Conservation (phyloP, 2,113 vertebrate species). For the Girardinichthys multiradiatus region DNA sequence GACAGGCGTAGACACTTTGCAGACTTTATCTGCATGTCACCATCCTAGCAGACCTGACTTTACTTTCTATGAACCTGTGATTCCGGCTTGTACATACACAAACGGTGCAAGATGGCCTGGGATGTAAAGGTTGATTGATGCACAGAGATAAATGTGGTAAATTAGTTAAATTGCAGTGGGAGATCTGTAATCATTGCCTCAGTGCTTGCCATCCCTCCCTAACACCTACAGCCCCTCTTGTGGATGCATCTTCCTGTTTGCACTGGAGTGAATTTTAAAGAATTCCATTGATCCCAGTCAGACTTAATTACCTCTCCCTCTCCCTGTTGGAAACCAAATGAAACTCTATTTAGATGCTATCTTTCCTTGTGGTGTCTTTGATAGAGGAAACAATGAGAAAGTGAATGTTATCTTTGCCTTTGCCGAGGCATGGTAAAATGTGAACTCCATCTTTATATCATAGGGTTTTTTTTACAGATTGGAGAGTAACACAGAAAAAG, state of each 20-base stretch:
- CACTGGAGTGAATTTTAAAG: slow-evolving; percentile 26
- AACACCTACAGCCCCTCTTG: not conserved
- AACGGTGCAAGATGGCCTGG: not conserved
- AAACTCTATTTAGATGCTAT: slow-evolving; percentile 15
- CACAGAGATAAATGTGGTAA: slow-evolving; percentile 11
- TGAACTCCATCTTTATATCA: not conserved
- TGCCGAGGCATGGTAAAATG: not conserved
- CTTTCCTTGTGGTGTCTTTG: not conserved
- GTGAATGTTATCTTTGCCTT: not conserved
- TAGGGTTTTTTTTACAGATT: not conserved
- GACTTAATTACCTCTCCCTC: slow-evolving; percentile 27
- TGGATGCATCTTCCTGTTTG: not conserved
- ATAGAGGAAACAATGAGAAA: not conserved
- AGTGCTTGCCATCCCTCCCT: not conserved
- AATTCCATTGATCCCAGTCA: slow-evolving; percentile 28
- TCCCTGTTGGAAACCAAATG: slow-evolving; percentile 6
- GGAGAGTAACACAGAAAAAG: not conserved
- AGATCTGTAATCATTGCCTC: slow-evolving; percentile 52
- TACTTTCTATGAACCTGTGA: not conserved
- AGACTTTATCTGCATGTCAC: slow-evolving; percentile 33
- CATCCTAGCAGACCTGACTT: not conserved
- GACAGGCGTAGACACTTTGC: slow-evolving; percentile 16
- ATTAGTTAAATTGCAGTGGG: slow-evolving; percentile 34
- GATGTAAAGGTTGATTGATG: slow-evolving; percentile 26
- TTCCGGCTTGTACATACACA: not conserved